Percentiles rank a stretch among this genome's conserved stretches.
phyloP scores from a whole-genome alignment of 2,113 vertebrate genomes.

The Atrichornis clamosus region DNA sequence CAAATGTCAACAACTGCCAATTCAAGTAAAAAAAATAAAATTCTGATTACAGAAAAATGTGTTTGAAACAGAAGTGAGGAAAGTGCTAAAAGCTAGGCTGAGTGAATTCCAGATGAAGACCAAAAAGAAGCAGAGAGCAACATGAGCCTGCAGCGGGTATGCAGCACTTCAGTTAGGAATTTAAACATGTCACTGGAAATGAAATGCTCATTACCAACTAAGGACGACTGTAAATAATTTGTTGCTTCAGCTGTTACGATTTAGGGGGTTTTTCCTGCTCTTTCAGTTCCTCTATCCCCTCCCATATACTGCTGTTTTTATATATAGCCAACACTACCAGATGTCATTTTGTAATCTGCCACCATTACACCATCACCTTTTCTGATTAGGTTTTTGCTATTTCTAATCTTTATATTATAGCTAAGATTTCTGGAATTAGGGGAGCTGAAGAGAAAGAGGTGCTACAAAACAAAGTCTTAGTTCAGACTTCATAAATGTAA shows the following conservation, averaged over 20 bases:
- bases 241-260: constrained; percentile 28
- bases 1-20: neutral
- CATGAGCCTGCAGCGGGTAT: neutral
- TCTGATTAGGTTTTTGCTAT: neutral
- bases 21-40: neutral
- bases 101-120: neutral
- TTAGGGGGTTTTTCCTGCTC: neutral
- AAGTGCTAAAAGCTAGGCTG: neutral
- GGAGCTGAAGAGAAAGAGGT: neutral
- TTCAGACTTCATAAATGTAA: neutral
- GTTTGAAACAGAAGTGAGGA: neutral
- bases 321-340: neutral
- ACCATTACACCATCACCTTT: neutral
- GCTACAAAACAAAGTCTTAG: neutral
- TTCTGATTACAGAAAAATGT: neutral
- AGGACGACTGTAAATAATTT: neutral
- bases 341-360: constrained; percentile 7
- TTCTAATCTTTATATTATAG: neutral
- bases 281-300: neutral
- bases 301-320: constrained; percentile 1
- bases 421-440: neutral
- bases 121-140: neutral
- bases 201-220: neutral
- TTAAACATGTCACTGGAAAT: neutral
- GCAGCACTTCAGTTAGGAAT: neutral